Evolutionary conservation across 2,797 vertebrate species (phyloP).

Genomic region (Coilia nasus): DNA sequence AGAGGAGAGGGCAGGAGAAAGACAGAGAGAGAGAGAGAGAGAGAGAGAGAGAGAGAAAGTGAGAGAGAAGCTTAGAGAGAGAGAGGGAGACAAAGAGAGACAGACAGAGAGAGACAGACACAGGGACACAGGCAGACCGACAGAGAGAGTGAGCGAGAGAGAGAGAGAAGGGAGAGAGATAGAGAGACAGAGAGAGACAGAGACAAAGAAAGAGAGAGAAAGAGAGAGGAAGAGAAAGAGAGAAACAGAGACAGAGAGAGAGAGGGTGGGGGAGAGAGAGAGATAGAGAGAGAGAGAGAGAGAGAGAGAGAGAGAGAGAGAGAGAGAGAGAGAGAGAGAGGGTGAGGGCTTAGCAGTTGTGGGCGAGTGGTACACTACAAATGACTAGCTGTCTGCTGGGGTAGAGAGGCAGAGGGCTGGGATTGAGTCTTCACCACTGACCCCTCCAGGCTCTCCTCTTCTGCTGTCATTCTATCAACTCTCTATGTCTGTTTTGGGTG

Average conservation of each 20-base stretch:
- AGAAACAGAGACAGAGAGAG: too few relatives aligned
- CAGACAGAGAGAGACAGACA: neutral
- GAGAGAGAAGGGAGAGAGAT: too few relatives aligned
- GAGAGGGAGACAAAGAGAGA: neutral
- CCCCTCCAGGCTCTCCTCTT: neutral
- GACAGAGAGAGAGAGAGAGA: too few relatives aligned
- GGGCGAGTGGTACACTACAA: too few relatives aligned
- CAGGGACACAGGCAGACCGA: neutral
- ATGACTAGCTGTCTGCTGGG: too few relatives aligned
- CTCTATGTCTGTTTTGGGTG: neutral
- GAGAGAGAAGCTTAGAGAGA: too few relatives aligned
- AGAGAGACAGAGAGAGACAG: constrained; percentile 44
- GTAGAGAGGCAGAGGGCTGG: too few relatives aligned
- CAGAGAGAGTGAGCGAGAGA: neutral
- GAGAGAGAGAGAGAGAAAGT: too few relatives aligned
- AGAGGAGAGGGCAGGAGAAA: too few relatives aligned
- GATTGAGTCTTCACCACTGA: neutral
- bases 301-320: neutral
- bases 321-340: neutral
- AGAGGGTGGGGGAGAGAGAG: neutral
- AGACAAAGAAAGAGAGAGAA: neutral
- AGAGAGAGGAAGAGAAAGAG: too few relatives aligned
- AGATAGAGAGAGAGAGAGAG: neutral
- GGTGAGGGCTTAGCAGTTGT: too few relatives aligned
- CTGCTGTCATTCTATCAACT: neutral